These are phyloP conservation scores for Apotomis betuletana DNA, from an alignment of 2,888 invertebrate species.

Conservation along the genomic window DNA sequence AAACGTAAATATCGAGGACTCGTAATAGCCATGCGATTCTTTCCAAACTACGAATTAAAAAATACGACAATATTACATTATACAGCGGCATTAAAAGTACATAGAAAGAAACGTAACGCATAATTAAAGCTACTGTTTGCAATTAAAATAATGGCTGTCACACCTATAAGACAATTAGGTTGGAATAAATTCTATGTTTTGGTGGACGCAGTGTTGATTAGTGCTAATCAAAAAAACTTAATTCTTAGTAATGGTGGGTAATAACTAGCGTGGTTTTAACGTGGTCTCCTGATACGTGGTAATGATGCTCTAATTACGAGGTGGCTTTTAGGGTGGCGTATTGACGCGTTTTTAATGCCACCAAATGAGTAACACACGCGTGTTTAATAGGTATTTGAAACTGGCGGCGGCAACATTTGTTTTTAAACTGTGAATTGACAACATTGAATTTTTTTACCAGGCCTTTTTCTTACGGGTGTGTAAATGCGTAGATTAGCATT, in stretches of 20 bases:
- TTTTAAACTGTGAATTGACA: too few relatives aligned
- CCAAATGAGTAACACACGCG: constrained; percentile 14
- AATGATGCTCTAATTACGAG: constrained; percentile 53
- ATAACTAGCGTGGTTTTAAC: constrained; percentile 52
- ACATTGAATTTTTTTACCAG: too few relatives aligned
- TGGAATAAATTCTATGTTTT: constrained; percentile 76
- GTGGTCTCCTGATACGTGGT: constrained; percentile 52
- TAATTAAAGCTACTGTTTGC: constrained; percentile 73
- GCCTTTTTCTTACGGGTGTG: too few relatives aligned
- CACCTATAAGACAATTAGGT: constrained; percentile 81
- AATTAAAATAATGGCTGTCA: constrained; percentile 83
- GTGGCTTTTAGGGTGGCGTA: constrained; percentile 37
- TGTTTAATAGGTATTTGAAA: constrained; percentile 5
- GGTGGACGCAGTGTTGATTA: constrained; percentile 59
- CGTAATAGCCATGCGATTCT: constrained; percentile 31
- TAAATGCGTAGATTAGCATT: too few relatives aligned
- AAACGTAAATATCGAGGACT: constrained; percentile 34
- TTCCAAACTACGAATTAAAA: constrained; percentile 35
- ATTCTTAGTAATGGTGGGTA: constrained; percentile 61
- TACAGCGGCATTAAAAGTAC: constrained; percentile 56
- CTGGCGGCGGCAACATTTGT: constrained; percentile 2
- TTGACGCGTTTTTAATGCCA: constrained; percentile 35
- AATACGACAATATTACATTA: constrained; percentile 34
- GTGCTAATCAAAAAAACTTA: constrained; percentile 68
- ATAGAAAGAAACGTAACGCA: constrained; percentile 69